phyloP scores from a whole-genome alignment of 1,140 invertebrate genomes.

The Listronotus bonariensis region DNA sequence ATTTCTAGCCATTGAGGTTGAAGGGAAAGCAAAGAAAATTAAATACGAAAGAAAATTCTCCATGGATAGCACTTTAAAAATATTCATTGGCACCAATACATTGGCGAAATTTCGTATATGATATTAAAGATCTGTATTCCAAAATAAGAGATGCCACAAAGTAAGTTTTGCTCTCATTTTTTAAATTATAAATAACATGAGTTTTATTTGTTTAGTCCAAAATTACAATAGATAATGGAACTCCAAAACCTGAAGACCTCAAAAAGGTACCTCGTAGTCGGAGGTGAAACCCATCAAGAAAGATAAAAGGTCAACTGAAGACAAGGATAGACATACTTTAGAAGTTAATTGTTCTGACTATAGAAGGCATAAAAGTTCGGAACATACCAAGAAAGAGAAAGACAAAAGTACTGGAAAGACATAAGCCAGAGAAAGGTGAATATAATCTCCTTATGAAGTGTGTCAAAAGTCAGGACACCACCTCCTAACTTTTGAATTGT shows the following conservation, averaged over 20 bases:
- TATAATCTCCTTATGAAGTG: no score
- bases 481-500: no score
- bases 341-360: conserved; percentile 43
- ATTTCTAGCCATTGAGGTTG: conserved; percentile 49
- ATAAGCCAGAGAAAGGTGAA: conserved; percentile 8
- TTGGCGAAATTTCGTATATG: conserved; percentile 47
- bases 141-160: conserved; percentile 47
- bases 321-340: conserved; percentile 46
- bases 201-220: conserved; percentile 44
- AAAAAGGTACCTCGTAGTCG: conserved; percentile 47
- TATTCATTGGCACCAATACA: conserved; percentile 47
- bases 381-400: conserved; percentile 29
- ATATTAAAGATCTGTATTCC: conserved; percentile 46
- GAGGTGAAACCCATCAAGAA: conserved; percentile 54
- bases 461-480: no score
- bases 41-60: conserved; percentile 48
- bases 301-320: conserved; percentile 36
- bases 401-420: conserved; percentile 1
- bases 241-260: conserved; percentile 43
- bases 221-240: conserved; percentile 52
- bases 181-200: not conserved
- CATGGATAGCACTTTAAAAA: conserved; percentile 42
- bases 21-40: conserved; percentile 46
- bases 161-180: conserved; percentile 27
- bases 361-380: conserved; percentile 42